A percentile compares a stretch with the other conserved stretches of the same genome.
Evolutionary conservation across 2,888 invertebrate genomes (phyloP).

Genomic region (Unio pictorum): DNA sequence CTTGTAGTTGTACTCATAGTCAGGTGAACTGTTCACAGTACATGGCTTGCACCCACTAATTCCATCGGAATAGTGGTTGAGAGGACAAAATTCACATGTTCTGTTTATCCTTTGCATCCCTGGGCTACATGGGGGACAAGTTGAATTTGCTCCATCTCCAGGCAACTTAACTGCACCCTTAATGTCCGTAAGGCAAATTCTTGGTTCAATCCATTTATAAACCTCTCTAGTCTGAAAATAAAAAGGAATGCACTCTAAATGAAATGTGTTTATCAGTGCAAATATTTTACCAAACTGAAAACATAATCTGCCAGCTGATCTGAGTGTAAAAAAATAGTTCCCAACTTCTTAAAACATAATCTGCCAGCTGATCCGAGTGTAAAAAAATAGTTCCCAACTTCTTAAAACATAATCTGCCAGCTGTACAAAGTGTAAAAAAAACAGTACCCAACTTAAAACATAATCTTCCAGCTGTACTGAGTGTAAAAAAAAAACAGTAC

Average conservation of each 20-base stretch:
- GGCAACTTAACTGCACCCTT: slow-evolving; percentile 72
- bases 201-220: slow-evolving; percentile 75
- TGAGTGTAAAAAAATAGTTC: no score
- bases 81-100: slow-evolving; percentile 74
- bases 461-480: no score
- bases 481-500: no score
- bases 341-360: no score
- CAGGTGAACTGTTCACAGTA: slow-evolving; percentile 73
- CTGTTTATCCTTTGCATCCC: slow-evolving; percentile 73
- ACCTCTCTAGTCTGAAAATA: slow-evolving; percentile 69
- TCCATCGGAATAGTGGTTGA: slow-evolving; percentile 64
- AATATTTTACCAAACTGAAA: no score
- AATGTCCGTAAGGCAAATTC: slow-evolving; percentile 73
- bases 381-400: no score
- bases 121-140: slow-evolving; percentile 75
- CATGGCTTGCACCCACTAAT: slow-evolving; percentile 48
- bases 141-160: slow-evolving; percentile 53
- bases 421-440: no score
- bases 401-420: no score
- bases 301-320: no score
- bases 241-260: background rate
- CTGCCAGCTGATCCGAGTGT: no score
- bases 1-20: slow-evolving; percentile 73
- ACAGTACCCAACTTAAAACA: no score
- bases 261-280: no score